Conservation (phyloP, 1,140 invertebrate species). For the Cherax quadricarinatus region DNA sequence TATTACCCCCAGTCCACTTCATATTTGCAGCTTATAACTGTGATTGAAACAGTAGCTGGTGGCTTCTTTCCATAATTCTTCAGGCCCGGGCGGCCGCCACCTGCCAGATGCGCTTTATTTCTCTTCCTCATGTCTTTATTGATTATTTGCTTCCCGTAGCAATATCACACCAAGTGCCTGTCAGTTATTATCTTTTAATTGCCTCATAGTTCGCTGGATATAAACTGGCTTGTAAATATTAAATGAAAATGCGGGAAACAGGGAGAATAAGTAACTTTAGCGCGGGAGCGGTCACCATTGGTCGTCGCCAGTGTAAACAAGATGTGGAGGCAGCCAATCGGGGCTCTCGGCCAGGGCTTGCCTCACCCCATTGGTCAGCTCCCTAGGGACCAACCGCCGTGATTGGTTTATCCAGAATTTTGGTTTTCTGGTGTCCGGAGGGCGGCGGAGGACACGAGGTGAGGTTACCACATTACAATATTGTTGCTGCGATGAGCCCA, state of each 20-base stretch:
- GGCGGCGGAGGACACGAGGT: slow-evolving; percentile 10
- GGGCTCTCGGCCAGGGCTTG: neutral
- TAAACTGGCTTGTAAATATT: neutral
- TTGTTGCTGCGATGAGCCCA: neutral
- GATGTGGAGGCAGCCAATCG: slow-evolving; percentile 55
- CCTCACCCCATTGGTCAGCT: slow-evolving; percentile 59
- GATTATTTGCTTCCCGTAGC: neutral
- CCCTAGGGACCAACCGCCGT: slow-evolving; percentile 41
- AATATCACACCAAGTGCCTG: neutral
- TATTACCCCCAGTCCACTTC: slow-evolving; percentile 33
- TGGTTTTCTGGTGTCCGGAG: slow-evolving; percentile 39
- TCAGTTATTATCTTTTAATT: neutral
- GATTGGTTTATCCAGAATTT: slow-evolving; percentile 63
- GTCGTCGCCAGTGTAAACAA: slow-evolving; percentile 55
- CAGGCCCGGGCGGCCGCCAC: neutral
- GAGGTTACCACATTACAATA: slow-evolving; percentile 48
- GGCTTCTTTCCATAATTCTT: slow-evolving; percentile 12
- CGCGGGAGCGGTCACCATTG: slow-evolving; percentile 20
- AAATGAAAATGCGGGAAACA: neutral
- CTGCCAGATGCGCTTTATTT: slow-evolving; percentile 25
- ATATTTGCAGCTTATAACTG: slow-evolving; percentile 48
- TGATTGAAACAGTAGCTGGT: slow-evolving; percentile 28
- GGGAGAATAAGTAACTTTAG: slow-evolving; percentile 1
- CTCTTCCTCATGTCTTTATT: neutral
- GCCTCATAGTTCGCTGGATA: neutral